These are phyloP conservation scores for Mesochorus sp. DNA, from an alignment of 2,888 invertebrate genomes.

Conservation along the genomic window DNA sequence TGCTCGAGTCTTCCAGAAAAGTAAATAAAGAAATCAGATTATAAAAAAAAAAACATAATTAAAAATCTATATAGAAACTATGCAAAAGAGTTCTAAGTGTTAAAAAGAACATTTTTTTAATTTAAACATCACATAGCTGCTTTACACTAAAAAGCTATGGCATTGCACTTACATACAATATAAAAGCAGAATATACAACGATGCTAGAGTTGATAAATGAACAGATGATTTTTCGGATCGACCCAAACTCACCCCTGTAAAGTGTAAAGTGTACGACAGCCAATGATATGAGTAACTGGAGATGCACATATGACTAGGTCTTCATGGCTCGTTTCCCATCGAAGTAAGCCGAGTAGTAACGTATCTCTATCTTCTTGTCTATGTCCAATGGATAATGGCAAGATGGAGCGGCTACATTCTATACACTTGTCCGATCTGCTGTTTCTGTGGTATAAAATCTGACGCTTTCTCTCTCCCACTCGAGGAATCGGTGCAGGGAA, in stretches of 20 bases:
- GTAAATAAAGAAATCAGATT: too few species aligned
- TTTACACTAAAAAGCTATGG: background rate
- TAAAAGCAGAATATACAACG: background rate
- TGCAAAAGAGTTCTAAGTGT: background rate
- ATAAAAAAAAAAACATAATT: too few species aligned
- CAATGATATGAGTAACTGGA: slow-evolving; percentile 66
- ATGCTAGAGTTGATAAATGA: slow-evolving; percentile 24
- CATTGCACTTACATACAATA: background rate
- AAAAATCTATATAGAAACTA: too few species aligned
- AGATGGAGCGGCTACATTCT: slow-evolving; percentile 49
- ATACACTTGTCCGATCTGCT: slow-evolving; percentile 75
- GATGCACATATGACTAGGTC: slow-evolving; percentile 78
- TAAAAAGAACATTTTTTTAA: too few species aligned
- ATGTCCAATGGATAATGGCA: slow-evolving; percentile 64
- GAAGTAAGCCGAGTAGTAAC: slow-evolving; percentile 65
- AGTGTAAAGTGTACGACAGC: slow-evolving; percentile 21
- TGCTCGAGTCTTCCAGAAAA: too few species aligned
- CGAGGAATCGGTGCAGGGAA: slow-evolving; percentile 48
- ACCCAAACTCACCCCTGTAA: too few species aligned
- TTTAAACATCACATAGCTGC: too few species aligned
- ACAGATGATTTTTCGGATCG: slow-evolving; percentile 46
- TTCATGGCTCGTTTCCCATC: slow-evolving; percentile 78
- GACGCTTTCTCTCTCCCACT: slow-evolving; percentile 72
- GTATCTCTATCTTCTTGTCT: slow-evolving; percentile 53
- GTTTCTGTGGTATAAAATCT: slow-evolving; percentile 76